phyloP scores from a whole-genome alignment of 2,888 invertebrate species.

The Amorpha juglandis region DNA sequence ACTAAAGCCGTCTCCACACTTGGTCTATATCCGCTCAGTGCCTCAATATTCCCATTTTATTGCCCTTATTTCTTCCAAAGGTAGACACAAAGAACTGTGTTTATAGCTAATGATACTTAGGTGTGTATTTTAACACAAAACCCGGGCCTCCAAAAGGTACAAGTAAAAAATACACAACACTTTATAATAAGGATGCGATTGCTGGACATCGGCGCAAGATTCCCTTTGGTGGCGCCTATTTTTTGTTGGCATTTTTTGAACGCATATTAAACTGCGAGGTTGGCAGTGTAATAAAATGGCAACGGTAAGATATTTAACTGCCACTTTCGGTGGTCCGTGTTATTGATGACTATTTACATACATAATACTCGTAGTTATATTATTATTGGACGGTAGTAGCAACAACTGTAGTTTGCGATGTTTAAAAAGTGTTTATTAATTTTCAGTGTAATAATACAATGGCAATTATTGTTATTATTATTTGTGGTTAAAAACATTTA shows the following conservation, averaged over 20 bases:
- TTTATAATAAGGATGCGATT: slow-evolving; percentile 69
- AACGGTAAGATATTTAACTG: slow-evolving; percentile 75
- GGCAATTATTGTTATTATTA: too few relatives aligned
- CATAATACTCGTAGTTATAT: slow-evolving; percentile 14
- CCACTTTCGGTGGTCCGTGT: slow-evolving; percentile 68
- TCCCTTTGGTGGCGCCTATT: slow-evolving; percentile 79
- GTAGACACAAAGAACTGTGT: slow-evolving; percentile 80
- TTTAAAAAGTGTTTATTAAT: not conserved
- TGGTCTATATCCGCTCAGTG: slow-evolving; percentile 56
- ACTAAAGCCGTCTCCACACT: slow-evolving; percentile 56
- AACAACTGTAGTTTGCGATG: not conserved
- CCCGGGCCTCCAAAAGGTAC: slow-evolving; percentile 69
- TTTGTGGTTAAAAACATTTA: too few relatives aligned
- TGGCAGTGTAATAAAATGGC: slow-evolving; percentile 79
- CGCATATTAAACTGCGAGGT: slow-evolving; percentile 69
- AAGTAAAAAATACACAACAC: slow-evolving; percentile 76
- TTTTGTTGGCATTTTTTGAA: slow-evolving; percentile 77
- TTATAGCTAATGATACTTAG: slow-evolving; percentile 83
- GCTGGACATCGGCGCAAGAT: slow-evolving; percentile 59
- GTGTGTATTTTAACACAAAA: slow-evolving; percentile 84
- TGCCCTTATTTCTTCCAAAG: slow-evolving; percentile 76
- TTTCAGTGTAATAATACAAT: not conserved
- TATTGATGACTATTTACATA: slow-evolving; percentile 47
- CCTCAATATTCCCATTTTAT: slow-evolving; percentile 74
- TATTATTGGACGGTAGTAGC: not conserved